Base-by-base conservation (phyloP, 2,113 vertebrate genomes). In the Ophiodon elongatus region DNA sequence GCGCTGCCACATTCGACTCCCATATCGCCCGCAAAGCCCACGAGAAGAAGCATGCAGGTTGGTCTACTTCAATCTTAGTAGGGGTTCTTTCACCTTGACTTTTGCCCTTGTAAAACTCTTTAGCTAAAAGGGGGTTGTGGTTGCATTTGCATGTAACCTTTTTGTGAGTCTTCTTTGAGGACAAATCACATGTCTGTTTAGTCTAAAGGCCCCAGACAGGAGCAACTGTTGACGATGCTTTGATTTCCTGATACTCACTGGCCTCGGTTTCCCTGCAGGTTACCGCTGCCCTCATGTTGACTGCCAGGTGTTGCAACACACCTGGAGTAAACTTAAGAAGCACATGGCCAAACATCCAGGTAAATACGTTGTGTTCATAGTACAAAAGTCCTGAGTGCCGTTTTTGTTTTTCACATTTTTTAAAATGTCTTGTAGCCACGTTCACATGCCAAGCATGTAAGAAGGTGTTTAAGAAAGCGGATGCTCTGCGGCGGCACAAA, bases 31-130 rank as follows among this genome's bases (percentile, higher is more conserved):
- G 94, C 25, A 92, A 92, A 83, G 92, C 95, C 54, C 96, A 97
- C 6, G 92, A 94, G 84, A 94, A 91, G 60, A 96, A 85, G n/a
- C 96, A 97, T 27, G 23, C 75, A 82, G 96, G 96, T 96, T 41
- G 76, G 92, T 84, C 10, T 21, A 35, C 41, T 62, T 74, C 3
- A 11, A 0, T 75, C 62, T 68, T 56, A 25, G 47, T 5, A 0
- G 41, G 70, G 45, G 67, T 73, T 39, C 78, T 84, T 82, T 84
- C 8, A 10, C 85, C 56, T n/a, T n/a, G n/a, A n/a, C n/a, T 23
- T 74, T 8, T 1, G 2, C 17, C 25, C 0, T 0, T 6, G 33
- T 35, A 27, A 33, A 66, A 37, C 39, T 62, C 14, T 25, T 62
- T 70, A 1, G 77, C 73, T 76, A 63, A 77, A 67, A 57, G 0